Base-by-base conservation (phyloP, 2,888 invertebrate genomes). In the Morpho helenor region DNA sequence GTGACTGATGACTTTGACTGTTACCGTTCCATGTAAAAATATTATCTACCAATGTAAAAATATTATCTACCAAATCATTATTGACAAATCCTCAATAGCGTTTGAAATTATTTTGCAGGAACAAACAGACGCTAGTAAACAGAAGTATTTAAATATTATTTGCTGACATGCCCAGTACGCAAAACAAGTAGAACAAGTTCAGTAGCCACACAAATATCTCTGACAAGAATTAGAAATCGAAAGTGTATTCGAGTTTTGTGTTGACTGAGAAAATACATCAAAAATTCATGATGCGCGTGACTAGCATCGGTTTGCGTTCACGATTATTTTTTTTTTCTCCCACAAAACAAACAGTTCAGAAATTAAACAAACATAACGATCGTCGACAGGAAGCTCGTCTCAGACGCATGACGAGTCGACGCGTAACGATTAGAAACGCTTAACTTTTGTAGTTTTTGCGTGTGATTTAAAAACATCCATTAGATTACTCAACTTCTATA, bases 331-430 rank as follows among this genome's bases (percentile, higher is more conserved):
- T 77, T 77, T 70, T 73, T 71, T 76, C 75, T 77, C 76, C 16
- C 41, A 71, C 73, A 76, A 71, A 73, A 72, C 72, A 78, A 82
- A 82, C 80, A 79, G 73, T 79, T 77, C 69, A 71, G 69, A 76
- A 77, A 84, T 82, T 80, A 81, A 74, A 79, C 75, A 85, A 85
- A 82, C 82, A 84, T 48, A 22, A 59, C 63, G 72, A 68, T 65
- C 61, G 68, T 65, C 61, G 68, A 68, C 74, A 74, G 71, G 75
- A 75, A 71, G 71, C 76, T 68, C 71, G 73, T 75, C 73, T 78
- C 74, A 72, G 70, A 66, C 71, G 68, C 9, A 9, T 76, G 72
- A 73, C 68, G 69, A 31, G 31, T 31, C 31, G 31, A 31, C 31
- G 31, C 31, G 31, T 31, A 31, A 31, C 31, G 31, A 65, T 66